Base-by-base conservation (phyloP, 2,113 vertebrate species). In the Paramisgurnus dabryanus region DNA sequence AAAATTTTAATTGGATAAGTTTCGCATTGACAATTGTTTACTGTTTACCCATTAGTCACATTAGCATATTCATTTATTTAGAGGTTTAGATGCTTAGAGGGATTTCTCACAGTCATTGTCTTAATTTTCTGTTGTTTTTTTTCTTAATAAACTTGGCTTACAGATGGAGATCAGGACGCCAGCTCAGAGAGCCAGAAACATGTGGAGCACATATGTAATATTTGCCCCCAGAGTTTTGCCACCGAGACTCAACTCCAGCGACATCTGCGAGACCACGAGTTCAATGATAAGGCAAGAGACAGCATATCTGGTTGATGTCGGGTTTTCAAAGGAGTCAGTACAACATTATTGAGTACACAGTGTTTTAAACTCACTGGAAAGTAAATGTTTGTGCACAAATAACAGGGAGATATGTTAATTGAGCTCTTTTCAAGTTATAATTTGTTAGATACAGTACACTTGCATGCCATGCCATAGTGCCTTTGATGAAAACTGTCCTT, bases 251-350 rank as follows among this genome's bases (percentile, higher is more conserved):
- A 97, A 82, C 94, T 98, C 70, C 96, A 98, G 85, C 95, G 95
- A 91, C 98, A 99, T 87, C 96, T 95, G 84, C 94, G 94, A 63
- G 95, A 97, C 80, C 98, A 99, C 90, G 96, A 98, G 88, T 87
- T 89, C 83, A 98, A 99, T 83, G 97, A 99, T 87, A 99, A 99
- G 96, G 98, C 94, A 87, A 69, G 87, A 78, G 39, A 67, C 0
- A 11, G 13, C 12, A n/a, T 18, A 34, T 34, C 27, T 34, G 27
- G 27, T 34, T 34, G 27, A 34, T 34, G 27, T 34, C 1, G 1
- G 27, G 1, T 34, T 2, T 34, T 3, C 3, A 22, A 22, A 22
- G 22, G 27, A 34, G 27, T 34, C 27, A 34, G 27, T 47, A 6
- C 45, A 6, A 47, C 45, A 6, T 47, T 1, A 47, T 9, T 47